These are phyloP conservation scores for Drosophila macrothrix DNA, from an alignment of 2,888 invertebrate genomes.

Conservation along the genomic window DNA sequence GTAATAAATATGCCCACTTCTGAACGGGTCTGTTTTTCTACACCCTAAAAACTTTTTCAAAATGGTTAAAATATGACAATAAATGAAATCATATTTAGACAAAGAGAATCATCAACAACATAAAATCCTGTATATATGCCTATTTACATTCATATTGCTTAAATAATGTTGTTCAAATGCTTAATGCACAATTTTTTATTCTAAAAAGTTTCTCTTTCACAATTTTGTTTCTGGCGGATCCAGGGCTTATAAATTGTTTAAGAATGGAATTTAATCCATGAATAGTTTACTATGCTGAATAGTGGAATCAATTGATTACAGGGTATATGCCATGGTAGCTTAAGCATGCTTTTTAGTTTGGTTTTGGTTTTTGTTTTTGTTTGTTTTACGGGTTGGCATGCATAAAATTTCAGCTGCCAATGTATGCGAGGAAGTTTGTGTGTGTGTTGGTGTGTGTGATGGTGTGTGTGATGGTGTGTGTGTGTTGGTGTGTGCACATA, in stretches of 20 bases:
- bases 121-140: neutral
- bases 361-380: constrained; percentile 52
- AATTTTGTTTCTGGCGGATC: neutral
- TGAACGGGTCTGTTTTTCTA: constrained; percentile 10
- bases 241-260: neutral
- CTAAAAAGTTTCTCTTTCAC: neutral
- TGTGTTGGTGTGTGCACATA: constrained; percentile 24
- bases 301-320: neutral
- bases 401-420: constrained; percentile 67
- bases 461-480: neutral
- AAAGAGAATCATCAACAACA: neutral
- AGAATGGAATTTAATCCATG: neutral
- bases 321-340: constrained; percentile 20
- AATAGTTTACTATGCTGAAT: neutral
- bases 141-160: neutral
- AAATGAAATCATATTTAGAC: neutral
- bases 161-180: neutral
- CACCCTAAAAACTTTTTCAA: constrained; percentile 22
- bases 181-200: neutral
- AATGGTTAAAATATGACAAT: neutral
- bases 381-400: constrained; percentile 61
- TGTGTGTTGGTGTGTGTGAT: constrained; percentile 3
- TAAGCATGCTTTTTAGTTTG: constrained; percentile 11
- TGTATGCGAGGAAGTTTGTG: constrained; percentile 36
- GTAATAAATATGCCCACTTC: constrained; percentile 3